phyloP scores from a whole-genome alignment of 2,797 vertebrate genomes.

The Podargus strigoides region DNA sequence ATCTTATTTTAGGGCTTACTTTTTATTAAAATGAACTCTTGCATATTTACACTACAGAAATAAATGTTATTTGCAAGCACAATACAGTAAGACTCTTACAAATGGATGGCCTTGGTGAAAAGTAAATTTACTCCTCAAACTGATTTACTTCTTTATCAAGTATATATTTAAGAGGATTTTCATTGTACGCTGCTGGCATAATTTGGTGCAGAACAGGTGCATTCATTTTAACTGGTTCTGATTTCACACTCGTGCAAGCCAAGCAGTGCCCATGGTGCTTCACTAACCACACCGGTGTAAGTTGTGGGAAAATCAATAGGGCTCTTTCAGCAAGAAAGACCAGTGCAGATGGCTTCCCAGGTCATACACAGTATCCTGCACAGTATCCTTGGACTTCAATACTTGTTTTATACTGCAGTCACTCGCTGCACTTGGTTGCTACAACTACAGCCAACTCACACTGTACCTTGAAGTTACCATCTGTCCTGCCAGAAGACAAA shows the following conservation, averaged over 20 bases:
- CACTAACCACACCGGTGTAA: rapidly evolving
- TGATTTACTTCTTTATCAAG: conserved; percentile 59
- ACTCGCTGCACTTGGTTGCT: background rate
- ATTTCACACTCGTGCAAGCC: background rate
- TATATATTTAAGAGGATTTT: conserved; percentile 43
- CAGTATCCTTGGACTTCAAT: background rate
- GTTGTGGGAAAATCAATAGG: background rate
- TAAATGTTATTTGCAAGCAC: conserved; percentile 79
- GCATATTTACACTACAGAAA: conserved; percentile 82
- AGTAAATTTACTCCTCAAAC: conserved; percentile 54
- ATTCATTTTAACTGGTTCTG: background rate
- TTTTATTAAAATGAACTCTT: conserved; percentile 84
- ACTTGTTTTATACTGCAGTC: background rate
- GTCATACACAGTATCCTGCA: background rate
- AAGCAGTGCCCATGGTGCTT: background rate
- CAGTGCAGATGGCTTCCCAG: background rate
- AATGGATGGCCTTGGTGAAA: conserved; percentile 64
- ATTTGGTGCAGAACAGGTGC: background rate
- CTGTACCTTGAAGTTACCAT: background rate
- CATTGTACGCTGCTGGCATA: background rate
- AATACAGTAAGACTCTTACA: conserved; percentile 72
- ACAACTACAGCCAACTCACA: background rate
- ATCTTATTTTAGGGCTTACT: conserved; percentile 82
- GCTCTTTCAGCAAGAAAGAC: background rate
- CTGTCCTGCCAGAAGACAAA: background rate